Percentiles rank a stretch among this genome's conserved stretches.
phyloP scores from a whole-genome alignment of 2,888 invertebrate genomes.

The Leptinotarsa tumamoca region DNA sequence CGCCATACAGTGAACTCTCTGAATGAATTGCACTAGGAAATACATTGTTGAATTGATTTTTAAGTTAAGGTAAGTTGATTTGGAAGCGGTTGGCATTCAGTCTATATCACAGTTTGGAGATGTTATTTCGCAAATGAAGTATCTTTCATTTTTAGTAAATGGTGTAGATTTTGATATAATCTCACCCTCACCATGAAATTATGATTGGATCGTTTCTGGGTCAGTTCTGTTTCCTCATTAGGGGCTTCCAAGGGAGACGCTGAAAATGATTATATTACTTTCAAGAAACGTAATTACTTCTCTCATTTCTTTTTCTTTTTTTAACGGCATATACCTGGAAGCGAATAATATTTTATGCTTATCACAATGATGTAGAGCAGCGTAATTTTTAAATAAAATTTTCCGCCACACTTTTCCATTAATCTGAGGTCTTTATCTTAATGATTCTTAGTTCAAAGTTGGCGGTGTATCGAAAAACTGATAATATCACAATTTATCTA shows the following conservation, averaged over 20 bases:
- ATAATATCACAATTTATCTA: constrained; percentile 26
- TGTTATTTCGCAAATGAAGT: too few species aligned
- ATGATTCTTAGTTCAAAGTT: constrained; percentile 67
- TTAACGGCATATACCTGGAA: constrained; percentile 61
- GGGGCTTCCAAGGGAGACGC: constrained; percentile 15
- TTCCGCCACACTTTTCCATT: constrained; percentile 68
- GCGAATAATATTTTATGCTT: constrained; percentile 66
- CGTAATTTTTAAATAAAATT: constrained; percentile 68
- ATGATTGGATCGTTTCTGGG: constrained; percentile 6
- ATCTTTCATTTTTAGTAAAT: neutral
- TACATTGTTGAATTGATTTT: too few species aligned
- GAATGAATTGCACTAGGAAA: too few species aligned
- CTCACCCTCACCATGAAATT: neutral
- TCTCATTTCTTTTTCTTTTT: constrained; percentile 56
- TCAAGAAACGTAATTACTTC: constrained; percentile 63
- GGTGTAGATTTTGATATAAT: too few species aligned
- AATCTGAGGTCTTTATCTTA: constrained; percentile 67
- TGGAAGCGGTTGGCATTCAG: too few species aligned
- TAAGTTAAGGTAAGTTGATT: too few species aligned
- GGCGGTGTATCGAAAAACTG: constrained; percentile 63
- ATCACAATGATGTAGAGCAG: constrained; percentile 67
- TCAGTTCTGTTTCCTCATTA: constrained; percentile 27
- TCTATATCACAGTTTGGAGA: too few species aligned
- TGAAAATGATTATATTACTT: constrained; percentile 48
- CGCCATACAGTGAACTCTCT: too few species aligned